Percentiles rank a stretch among this genome's conserved stretches.
phyloP scores from a whole-genome alignment of 2,113 vertebrate genomes.

The Suncus etruscus region DNA sequence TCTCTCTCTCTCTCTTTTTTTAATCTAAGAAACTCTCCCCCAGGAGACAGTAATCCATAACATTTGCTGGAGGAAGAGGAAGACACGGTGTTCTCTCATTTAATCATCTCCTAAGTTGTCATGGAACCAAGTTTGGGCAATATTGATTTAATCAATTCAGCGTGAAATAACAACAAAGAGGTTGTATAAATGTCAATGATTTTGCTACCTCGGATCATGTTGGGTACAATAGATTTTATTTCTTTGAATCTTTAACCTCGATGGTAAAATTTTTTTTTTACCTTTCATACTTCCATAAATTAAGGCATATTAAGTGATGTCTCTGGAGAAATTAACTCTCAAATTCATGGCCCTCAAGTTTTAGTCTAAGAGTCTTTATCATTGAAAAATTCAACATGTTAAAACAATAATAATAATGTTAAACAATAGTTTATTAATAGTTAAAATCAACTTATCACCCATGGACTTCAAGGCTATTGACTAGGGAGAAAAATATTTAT shows the following conservation, averaged over 20 bases:
- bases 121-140: slow-evolving; percentile 23
- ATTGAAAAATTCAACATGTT: background rate
- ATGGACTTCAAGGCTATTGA: background rate
- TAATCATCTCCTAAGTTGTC: background rate
- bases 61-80: background rate
- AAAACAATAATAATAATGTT: slow-evolving; percentile 26
- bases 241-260: background rate
- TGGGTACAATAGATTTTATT: background rate
- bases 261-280: background rate
- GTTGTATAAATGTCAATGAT: background rate
- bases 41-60: background rate
- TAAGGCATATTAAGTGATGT: background rate
- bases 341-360: background rate
- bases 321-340: background rate
- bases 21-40: background rate
- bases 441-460: background rate
- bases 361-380: background rate
- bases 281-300: background rate
- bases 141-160: background rate
- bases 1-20: background rate
- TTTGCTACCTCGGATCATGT: background rate
- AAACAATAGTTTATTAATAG: background rate
- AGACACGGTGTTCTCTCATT: slow-evolving; percentile 1
- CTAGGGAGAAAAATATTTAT: background rate
- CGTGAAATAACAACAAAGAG: slow-evolving; percentile 29